Base-by-base conservation (phyloP, 1,140 invertebrate species). In the Bombus difficillimus region DNA sequence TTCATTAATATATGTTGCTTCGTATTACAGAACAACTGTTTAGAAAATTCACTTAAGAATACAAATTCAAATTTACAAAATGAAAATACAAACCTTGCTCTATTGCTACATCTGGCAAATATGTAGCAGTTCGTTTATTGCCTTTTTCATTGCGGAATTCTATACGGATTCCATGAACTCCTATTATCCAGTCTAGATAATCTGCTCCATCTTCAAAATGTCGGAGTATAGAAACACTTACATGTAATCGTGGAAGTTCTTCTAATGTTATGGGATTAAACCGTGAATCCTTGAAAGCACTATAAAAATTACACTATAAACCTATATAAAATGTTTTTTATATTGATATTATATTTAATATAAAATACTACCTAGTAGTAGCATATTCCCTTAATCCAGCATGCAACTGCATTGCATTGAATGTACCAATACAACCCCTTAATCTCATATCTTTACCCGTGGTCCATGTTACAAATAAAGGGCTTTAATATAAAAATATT, bases 401-500 rank as follows among this genome's bases (percentile, higher is more conserved):
- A 94, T 99, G 98, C 86, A 99, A 96, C 93, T 98, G 98, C 97
- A 99, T 98, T 72, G 99, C 98, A 95, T 98, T 99, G 92, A 99
- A 99, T 82, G 98, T 99, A 83, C 98, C 98, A 94, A 99, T 99
- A 94, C 98, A 99, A 28, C 98, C 98, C 82, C 98, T 96, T 84
- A 99, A 95, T 83, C 98, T 96, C 94, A 97, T 97, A 92, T 99
- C 99, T 93, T 98, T 98, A n/a, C 99, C 99, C 93, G 98, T 98
- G 94, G 98, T 98, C 99, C 99, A 99, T 86, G 99, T 99, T 62
- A 99, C 99, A 96, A 99, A 99, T 92, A 99, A 96, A 69, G 99
- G 99, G 95, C 99, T 99, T 96, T 75, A 97, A 97, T 86, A 6
- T 75, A 64, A 73, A 85, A 71, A 15, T 78, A 37, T 57, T 68